Conservation (phyloP, 2,888 invertebrate genomes). For the Griposia aprilina region DNA sequence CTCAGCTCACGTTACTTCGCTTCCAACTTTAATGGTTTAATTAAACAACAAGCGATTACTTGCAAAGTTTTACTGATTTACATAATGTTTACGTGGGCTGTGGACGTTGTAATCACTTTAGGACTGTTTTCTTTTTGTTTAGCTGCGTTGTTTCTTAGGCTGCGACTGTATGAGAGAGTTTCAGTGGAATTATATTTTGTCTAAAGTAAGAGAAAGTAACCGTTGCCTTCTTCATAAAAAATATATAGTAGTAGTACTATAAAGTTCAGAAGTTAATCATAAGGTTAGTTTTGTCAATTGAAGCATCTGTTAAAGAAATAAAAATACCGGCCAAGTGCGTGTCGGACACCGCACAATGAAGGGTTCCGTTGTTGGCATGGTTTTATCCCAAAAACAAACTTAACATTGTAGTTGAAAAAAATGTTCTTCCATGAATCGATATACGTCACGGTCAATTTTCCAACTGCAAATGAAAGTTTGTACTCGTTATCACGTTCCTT, state of each 20-base stretch:
- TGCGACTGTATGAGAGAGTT: background rate
- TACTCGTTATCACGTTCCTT: too few relatives aligned
- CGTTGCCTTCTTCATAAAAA: too few relatives aligned
- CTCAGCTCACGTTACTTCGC: constrained; percentile 15
- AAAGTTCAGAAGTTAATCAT: background rate
- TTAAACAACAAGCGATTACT: constrained; percentile 59
- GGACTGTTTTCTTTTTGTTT: constrained; percentile 17
- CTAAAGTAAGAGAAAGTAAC: background rate
- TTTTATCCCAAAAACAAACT: too few relatives aligned
- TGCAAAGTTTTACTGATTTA: constrained; percentile 48
- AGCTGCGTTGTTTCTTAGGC: background rate
- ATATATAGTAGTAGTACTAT: too few relatives aligned
- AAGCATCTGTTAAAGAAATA: too few relatives aligned
- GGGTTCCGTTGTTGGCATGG: too few relatives aligned
- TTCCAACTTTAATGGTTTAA: constrained; percentile 44
- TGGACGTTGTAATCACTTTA: constrained; percentile 30
- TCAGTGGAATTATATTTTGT: background rate
- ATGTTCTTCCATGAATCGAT: too few relatives aligned
- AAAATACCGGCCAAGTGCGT: too few relatives aligned
- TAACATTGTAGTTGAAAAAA: too few relatives aligned
- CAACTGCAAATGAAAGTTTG: too few relatives aligned
- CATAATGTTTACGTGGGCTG: constrained; percentile 43
- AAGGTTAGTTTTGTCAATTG: background rate
- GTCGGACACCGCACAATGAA: too few relatives aligned
- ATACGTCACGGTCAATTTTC: too few relatives aligned